Evolutionary conservation across 1,140 invertebrate genomes (phyloP).

Genomic region (Drosophila bifasciata): DNA sequence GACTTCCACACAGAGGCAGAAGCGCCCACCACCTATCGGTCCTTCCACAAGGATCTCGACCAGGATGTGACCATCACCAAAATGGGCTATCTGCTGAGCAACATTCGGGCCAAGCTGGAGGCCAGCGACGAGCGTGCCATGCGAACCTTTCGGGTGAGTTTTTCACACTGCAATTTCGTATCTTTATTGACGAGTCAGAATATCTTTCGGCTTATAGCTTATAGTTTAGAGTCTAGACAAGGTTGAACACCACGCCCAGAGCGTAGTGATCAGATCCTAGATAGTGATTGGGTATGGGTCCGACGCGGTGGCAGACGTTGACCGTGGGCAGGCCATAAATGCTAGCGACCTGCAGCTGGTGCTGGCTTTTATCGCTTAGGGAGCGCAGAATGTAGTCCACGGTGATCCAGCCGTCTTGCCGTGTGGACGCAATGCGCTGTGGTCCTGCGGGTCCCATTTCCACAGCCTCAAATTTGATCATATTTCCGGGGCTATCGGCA

Average conservation of each 20-base stretch:
- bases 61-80: constrained; percentile 76
- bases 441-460: constrained; percentile 63
- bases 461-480: constrained; percentile 65
- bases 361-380: constrained; percentile 21
- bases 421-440: constrained; percentile 86
- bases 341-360: constrained; percentile 62
- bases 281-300: constrained; percentile 89
- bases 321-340: constrained; percentile 87
- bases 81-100: constrained; percentile 75
- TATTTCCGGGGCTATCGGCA: background rate
- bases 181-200: constrained; percentile 18
- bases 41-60: constrained; percentile 74
- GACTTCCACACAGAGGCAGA: constrained; percentile 50
- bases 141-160: constrained; percentile 71
- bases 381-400: constrained; percentile 93
- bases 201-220: background rate
- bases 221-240: constrained; percentile 45
- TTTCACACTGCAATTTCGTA: constrained; percentile 8
- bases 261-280: constrained; percentile 92
- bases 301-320: constrained; percentile 86
- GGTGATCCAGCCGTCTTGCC: constrained; percentile 90
- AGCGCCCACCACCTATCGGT: constrained; percentile 67
- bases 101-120: constrained; percentile 74
- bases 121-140: constrained; percentile 68
- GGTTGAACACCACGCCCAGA: constrained; percentile 84